These are phyloP conservation scores for Sphaerophoria taeniata DNA, from an alignment of 2,888 invertebrate species.

Conservation along the genomic window DNA sequence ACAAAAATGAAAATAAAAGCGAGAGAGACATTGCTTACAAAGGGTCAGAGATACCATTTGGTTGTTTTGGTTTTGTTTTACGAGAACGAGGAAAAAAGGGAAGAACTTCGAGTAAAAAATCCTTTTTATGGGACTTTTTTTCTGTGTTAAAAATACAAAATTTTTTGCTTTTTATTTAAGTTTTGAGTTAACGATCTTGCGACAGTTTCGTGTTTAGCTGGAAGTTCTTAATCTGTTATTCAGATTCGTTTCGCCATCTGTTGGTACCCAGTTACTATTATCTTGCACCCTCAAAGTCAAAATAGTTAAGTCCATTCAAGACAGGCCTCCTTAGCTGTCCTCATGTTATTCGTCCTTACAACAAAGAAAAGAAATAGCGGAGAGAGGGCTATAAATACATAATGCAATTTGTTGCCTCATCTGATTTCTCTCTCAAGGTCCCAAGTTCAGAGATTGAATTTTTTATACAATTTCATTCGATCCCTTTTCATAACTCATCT, in stretches of 20 bases:
- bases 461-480: slow-evolving; percentile 54
- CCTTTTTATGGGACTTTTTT: neutral
- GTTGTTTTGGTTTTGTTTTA: slow-evolving; percentile 11
- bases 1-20: neutral
- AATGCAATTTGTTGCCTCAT: slow-evolving; percentile 50
- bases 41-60: slow-evolving; percentile 26
- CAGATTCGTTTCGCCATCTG: neutral
- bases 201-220: neutral
- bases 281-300: neutral
- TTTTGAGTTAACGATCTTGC: neutral
- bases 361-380: neutral
- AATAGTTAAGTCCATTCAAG: neutral
- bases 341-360: neutral
- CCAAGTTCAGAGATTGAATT: slow-evolving; percentile 41
- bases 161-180: neutral
- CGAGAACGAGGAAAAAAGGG: neutral
- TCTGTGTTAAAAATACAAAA: neutral
- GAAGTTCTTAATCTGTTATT: too few species aligned
- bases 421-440: slow-evolving; percentile 26
- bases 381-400: slow-evolving; percentile 32
- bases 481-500: slow-evolving; percentile 64
- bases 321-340: neutral
- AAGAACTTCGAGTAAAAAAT: neutral
- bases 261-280: neutral
- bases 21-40: neutral